Conservation (phyloP, 2,797 vertebrate genomes). For the Sphaeramia orbicularis region DNA sequence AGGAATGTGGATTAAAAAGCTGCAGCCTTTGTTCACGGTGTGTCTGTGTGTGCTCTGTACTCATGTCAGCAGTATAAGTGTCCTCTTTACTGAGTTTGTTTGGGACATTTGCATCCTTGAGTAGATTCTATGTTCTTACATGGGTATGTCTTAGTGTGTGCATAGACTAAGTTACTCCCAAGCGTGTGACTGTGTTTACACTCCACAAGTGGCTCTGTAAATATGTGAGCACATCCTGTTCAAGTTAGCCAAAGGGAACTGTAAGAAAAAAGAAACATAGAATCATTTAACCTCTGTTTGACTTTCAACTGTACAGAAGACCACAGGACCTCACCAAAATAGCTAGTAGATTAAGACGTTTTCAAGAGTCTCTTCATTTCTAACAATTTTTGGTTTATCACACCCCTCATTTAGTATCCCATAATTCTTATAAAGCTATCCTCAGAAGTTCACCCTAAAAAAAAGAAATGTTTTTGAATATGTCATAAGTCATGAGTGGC, state of each 20-base stretch:
- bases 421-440: not conserved
- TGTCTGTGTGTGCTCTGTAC: slow-evolving; percentile 23
- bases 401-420: not conserved
- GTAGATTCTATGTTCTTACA: not conserved
- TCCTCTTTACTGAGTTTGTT: slow-evolving; percentile 25
- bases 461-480: not conserved
- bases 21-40: slow-evolving; percentile 15
- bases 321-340: too few species aligned
- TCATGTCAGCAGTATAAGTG: not conserved
- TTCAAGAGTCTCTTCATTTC: too few species aligned
- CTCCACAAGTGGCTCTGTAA: slow-evolving; percentile 18
- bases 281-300: not conserved
- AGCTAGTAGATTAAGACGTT: too few species aligned
- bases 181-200: slow-evolving; percentile 24
- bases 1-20: slow-evolving; percentile 29
- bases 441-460: not conserved
- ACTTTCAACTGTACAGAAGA: not conserved
- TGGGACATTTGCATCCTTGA: slow-evolving; percentile 34
- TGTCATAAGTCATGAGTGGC: not conserved
- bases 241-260: slow-evolving; percentile 4
- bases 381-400: not conserved
- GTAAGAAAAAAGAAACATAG: not conserved
- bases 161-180: slow-evolving; percentile 1
- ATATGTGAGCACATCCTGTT: slow-evolving; percentile 36
- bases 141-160: not conserved